Percentiles rank a stretch among this genome's conserved stretches.
Evolutionary conservation across 2,797 vertebrate genomes (phyloP).

Genomic region (Lindbergichthys nudifrons): DNA sequence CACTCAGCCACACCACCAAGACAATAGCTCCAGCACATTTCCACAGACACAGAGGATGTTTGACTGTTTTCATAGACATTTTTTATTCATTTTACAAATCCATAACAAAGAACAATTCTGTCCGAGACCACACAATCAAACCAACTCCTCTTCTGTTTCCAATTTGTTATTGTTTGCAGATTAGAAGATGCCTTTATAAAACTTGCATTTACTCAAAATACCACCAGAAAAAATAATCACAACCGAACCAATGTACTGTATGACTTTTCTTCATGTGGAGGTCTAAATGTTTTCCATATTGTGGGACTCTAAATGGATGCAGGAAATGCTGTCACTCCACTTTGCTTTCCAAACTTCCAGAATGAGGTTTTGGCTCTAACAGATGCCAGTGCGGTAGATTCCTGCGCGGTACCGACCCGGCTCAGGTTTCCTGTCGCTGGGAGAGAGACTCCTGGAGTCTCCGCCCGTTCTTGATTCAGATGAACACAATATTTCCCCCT

Average conservation of each 20-base stretch:
- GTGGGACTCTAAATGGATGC: slow-evolving; percentile 77
- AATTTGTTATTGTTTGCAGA: slow-evolving; percentile 73
- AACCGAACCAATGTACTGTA: slow-evolving; percentile 43
- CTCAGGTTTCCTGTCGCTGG: slow-evolving; percentile 73
- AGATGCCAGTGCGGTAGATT: slow-evolving; percentile 76
- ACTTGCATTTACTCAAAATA: slow-evolving; percentile 61
- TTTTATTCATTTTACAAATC: slow-evolving; percentile 49
- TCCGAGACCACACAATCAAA: slow-evolving; percentile 66
- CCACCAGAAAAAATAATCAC: slow-evolving; percentile 46
- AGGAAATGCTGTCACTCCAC: slow-evolving; percentile 82
- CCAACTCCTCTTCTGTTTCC: slow-evolving; percentile 57
- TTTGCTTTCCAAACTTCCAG: slow-evolving; percentile 78
- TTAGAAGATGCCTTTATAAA: slow-evolving; percentile 71
- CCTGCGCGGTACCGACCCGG: slow-evolving; percentile 66
- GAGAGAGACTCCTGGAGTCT: slow-evolving; percentile 57
- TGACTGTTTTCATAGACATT: slow-evolving; percentile 50
- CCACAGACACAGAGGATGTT: slow-evolving; percentile 53
- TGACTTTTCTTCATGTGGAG: slow-evolving; percentile 65
- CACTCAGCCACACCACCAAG: slow-evolving; percentile 38
- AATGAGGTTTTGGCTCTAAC: slow-evolving; percentile 71
- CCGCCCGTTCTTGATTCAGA: slow-evolving; percentile 53
- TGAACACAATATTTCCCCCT: slow-evolving; percentile 27
- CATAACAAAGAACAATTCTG: slow-evolving; percentile 56
- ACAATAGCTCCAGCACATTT: slow-evolving; percentile 58
- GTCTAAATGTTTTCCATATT: slow-evolving; percentile 78